phyloP scores from a whole-genome alignment of 2,113 vertebrate genomes.

The Gallinago jamesoni region DNA sequence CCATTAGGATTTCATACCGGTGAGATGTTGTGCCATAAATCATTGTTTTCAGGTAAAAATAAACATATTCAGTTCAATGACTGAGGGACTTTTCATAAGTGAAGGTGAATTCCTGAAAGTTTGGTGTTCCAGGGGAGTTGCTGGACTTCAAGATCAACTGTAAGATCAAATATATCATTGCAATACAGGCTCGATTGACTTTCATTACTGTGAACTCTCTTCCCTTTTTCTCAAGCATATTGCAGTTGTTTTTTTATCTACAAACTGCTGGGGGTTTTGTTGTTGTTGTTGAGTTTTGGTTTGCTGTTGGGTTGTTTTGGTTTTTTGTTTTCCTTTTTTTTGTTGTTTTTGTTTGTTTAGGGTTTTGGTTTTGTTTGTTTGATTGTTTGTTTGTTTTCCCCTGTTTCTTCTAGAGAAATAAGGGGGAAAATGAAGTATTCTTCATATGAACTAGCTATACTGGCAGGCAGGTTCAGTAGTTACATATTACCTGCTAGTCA shows the following conservation, averaged over 20 bases:
- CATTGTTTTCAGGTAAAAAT: neutral
- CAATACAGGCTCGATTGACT: neutral
- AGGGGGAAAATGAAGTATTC: neutral
- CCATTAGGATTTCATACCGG: neutral
- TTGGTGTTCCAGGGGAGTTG: neutral
- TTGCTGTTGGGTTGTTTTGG: neutral
- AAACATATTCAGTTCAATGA: neutral
- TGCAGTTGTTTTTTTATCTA: neutral
- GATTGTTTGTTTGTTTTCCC: too few species aligned
- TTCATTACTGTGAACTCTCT: neutral
- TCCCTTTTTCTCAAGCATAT: neutral
- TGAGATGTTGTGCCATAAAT: neutral
- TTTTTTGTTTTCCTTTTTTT: neutral
- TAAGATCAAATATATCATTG: neutral
- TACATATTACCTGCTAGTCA: neutral
- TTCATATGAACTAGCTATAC: neutral
- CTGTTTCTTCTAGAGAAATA: neutral
- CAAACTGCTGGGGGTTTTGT: neutral
- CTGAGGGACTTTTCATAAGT: neutral
- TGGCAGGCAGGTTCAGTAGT: neutral
- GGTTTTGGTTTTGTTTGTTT: too few species aligned
- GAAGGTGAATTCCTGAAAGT: neutral
- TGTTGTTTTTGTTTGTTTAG: neutral
- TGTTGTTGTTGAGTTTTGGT: neutral
- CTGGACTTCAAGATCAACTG: neutral